Conservation (phyloP, 2,797 vertebrate species). For the Gephyroberyx darwinii region DNA sequence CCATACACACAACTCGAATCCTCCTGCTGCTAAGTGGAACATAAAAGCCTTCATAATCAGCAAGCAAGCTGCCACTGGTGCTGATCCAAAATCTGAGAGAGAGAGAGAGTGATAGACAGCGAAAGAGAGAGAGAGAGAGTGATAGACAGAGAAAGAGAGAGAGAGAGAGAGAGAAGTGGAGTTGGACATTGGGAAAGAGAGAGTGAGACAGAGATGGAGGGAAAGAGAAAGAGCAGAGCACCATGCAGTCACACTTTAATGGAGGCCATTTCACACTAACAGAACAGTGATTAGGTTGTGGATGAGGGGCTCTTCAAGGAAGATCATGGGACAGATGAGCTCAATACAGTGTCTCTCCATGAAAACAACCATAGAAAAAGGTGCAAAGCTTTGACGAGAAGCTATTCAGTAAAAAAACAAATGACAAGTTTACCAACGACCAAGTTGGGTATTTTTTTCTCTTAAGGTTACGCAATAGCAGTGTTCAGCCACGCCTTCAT, state of each 20-base stretch:
- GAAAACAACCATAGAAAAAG: background rate
- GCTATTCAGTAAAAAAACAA: constrained; percentile 17
- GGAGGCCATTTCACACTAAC: constrained; percentile 56
- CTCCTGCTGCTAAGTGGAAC: constrained; percentile 66
- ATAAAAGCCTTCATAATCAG: constrained; percentile 72
- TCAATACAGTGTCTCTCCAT: background rate
- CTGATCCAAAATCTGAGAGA: constrained; percentile 46
- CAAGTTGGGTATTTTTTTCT: constrained; percentile 27
- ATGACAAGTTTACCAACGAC: background rate
- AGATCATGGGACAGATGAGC: constrained; percentile 39
- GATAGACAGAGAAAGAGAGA: constrained; percentile 14
- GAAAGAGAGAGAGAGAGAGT: background rate
- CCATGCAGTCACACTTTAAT: constrained; percentile 37
- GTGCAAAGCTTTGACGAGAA: constrained; percentile 5
- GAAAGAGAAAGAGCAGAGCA: constrained; percentile 21
- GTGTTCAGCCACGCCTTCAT: background rate
- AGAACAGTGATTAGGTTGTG: constrained; percentile 25
- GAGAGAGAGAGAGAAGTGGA: background rate
- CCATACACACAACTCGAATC: constrained; percentile 25
- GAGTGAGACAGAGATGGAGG: constrained; percentile 1
- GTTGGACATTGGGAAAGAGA: constrained; percentile 3
- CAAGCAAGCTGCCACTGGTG: constrained; percentile 62
- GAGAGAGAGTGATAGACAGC: background rate
- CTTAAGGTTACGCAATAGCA: constrained; percentile 12
- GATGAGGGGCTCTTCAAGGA: background rate